These are phyloP conservation scores for Plestiodon gilberti DNA, from an alignment of 2,113 vertebrate species.

Conservation along the genomic window DNA sequence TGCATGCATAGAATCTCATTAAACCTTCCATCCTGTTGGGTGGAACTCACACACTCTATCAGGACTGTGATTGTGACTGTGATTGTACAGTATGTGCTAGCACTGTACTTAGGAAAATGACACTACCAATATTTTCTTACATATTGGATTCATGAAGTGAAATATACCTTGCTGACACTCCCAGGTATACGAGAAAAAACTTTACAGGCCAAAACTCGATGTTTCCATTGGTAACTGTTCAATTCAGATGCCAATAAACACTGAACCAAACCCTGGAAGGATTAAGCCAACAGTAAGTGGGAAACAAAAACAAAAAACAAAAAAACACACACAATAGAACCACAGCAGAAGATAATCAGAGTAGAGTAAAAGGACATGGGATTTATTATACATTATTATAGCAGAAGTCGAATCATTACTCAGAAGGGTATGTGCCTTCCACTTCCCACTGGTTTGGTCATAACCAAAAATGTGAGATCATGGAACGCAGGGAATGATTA, in stretches of 20 bases:
- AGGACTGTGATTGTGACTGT: too few species aligned
- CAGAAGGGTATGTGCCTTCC: neutral
- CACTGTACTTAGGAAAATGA: neutral
- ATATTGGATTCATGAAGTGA: neutral
- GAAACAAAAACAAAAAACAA: neutral
- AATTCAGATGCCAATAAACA: conserved; percentile 76
- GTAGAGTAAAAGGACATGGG: neutral
- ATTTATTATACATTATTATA: neutral
- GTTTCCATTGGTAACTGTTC: conserved; percentile 75
- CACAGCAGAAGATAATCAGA: neutral
- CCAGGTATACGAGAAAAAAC: conserved; percentile 70
- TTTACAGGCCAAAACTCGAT: conserved; percentile 70
- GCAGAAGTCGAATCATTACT: neutral
- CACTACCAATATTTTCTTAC: neutral
- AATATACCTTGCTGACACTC: conserved; percentile 69
- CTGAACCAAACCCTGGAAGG: conserved; percentile 74
- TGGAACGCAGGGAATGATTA: too few species aligned
- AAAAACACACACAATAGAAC: neutral
- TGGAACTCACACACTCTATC: neutral
- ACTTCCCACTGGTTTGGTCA: neutral
- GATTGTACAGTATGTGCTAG: neutral
- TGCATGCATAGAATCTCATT: neutral
- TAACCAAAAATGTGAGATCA: too few species aligned
- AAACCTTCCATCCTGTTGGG: neutral
- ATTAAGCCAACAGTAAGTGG: neutral